Percentiles rank a stretch among this genome's conserved stretches.
Evolutionary conservation across 2,888 invertebrate species (phyloP).

Genomic region (Xanthia icteritia): DNA sequence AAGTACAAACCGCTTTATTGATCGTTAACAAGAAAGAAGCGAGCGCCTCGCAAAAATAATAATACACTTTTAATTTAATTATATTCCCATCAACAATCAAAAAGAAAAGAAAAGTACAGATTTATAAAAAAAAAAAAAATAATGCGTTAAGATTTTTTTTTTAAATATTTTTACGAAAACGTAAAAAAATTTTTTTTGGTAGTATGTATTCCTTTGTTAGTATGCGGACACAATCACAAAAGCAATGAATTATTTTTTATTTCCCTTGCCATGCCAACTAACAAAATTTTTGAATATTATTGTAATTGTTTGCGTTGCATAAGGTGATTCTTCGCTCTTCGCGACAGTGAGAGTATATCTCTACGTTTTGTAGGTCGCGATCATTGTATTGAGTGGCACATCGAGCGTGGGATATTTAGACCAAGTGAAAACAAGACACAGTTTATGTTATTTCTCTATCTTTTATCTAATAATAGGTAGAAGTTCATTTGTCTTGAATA

Average conservation of each 20-base stretch:
- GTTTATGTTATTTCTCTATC: slow-evolving; percentile 38
- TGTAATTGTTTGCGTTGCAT: slow-evolving; percentile 67
- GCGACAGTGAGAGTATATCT: slow-evolving; percentile 87
- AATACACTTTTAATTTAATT: background rate
- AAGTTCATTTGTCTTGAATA: slow-evolving; percentile 17
- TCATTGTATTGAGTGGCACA: slow-evolving; percentile 73
- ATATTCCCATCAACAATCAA: background rate
- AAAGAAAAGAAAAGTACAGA: too few species aligned
- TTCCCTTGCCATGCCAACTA: slow-evolving; percentile 34
- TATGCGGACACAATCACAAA: background rate
- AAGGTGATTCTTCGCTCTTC: slow-evolving; percentile 60
- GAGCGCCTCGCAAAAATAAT: background rate
- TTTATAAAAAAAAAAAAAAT: background rate
- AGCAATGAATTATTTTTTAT: background rate
- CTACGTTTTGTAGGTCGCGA: slow-evolving; percentile 84
- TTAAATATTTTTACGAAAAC: background rate
- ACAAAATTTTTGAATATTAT: slow-evolving; percentile 43
- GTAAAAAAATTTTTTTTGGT: too few species aligned
- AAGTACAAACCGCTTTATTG: background rate
- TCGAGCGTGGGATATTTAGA: slow-evolving; percentile 74
- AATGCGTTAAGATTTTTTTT: too few species aligned
- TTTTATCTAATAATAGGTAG: slow-evolving; percentile 25
- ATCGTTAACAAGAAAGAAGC: slow-evolving; percentile 4
- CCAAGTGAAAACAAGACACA: slow-evolving; percentile 78
- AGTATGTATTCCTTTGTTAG: background rate